A percentile compares a stretch with the other conserved stretches of the same genome.
Conservation (phyloP, 2,888 invertebrate species). For the Lamellibrachia satsuma region DNA sequence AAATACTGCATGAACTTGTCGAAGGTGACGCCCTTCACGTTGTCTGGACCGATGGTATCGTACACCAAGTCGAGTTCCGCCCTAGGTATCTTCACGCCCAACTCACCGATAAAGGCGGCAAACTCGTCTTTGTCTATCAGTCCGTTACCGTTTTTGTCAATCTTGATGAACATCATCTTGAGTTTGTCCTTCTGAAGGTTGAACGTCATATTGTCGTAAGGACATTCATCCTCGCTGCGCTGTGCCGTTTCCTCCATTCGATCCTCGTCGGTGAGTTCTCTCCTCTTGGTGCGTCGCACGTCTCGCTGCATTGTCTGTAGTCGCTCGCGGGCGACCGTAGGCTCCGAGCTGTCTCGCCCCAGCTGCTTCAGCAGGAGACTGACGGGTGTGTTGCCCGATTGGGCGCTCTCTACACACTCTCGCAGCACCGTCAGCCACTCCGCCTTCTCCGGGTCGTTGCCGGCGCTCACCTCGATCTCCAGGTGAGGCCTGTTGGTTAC, state of each 20-base stretch:
- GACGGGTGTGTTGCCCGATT: constrained; percentile 25
- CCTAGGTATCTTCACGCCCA: constrained; percentile 37
- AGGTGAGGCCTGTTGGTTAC: constrained; percentile 35
- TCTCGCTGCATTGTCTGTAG: not conserved
- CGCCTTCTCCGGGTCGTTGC: constrained; percentile 17
- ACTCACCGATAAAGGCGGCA: constrained; percentile 31
- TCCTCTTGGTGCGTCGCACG: not conserved
- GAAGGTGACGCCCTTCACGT: constrained; percentile 31
- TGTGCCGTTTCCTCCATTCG: not conserved
- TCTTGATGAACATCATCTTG: constrained; percentile 38
- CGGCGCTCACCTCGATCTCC: constrained; percentile 38
- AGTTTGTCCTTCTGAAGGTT: constrained; percentile 37
- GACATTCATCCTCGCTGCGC: not conserved
- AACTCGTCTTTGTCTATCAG: constrained; percentile 40
- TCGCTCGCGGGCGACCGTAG: not conserved
- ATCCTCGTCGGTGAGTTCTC: not conserved
- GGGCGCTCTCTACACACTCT: constrained; percentile 25
- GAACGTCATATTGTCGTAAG: constrained; percentile 20
- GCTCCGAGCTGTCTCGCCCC: not conserved
- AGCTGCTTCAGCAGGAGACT: constrained; percentile 26
- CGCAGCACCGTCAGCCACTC: constrained; percentile 31
- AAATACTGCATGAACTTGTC: constrained; percentile 42
- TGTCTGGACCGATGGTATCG: constrained; percentile 33
- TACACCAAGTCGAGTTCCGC: constrained; percentile 37
- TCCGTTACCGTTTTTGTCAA: constrained; percentile 42